Evolutionary conservation across 2,113 vertebrate genomes (phyloP), one percentile per base, ranked within the genome.

Genomic region (Mustelus asterias): DNA sequence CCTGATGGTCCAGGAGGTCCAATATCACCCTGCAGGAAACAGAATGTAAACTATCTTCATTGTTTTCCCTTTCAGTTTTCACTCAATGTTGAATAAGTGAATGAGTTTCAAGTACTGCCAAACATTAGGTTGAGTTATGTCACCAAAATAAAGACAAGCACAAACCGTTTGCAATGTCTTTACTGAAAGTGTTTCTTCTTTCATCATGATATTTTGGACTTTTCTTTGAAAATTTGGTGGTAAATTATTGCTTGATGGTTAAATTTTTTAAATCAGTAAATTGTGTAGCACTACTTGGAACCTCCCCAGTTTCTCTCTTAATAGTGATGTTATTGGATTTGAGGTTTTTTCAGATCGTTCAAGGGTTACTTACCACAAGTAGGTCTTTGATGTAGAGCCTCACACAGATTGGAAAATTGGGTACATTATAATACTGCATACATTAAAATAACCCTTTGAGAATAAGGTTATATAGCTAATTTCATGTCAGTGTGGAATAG

Each of bases 11-110:
- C 98, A 0, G 96, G 96, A 3, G 96, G 96, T 85, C 98, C 98
- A 95, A 96, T 95, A 96, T 98, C 97, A 26, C 98, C 98, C 98
- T 99, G 96, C 1, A 89, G 24, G 96, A 69, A 85, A 95, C 89
- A 96, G 78, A 96, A 78, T 20, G 70, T 18, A 96, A 96, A 72
- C 44, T 95, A 18, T 33, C 41, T 18, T 72, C 41, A 48, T 94
- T 94, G 67, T 63, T 63, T 67, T 92, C 65, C n/a, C n/a, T 41
- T 41, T 26, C 29, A 44, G 29, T 33, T 93, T 65, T 72, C 26
- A 10, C 41, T 13, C 13, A 18, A 33, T 20, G 11, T 72, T 95
- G 20, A 72, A 72, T 54, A 26, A 70, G 5, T 72, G 41, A 72
- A 48, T 1, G 93, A 72, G 26, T 33, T 95, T 48, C 24, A 72